phyloP scores from a whole-genome alignment of 2,888 invertebrate genomes.

The Parascotia fuliginaria region DNA sequence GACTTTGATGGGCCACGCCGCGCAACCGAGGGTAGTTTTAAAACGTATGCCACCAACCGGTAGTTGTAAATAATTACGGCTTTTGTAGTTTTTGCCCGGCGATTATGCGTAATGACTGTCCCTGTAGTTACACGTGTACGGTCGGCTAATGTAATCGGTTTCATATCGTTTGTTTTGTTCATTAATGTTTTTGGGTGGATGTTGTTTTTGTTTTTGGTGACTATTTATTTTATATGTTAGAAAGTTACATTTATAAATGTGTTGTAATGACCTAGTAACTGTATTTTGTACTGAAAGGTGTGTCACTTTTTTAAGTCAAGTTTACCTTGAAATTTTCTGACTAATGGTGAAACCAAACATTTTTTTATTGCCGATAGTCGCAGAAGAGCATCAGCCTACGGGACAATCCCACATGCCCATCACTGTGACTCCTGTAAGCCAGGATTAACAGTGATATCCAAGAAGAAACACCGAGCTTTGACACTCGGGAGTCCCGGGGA shows the following conservation, averaged over 20 bases:
- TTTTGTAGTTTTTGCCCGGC: conserved; percentile 49
- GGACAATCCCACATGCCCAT: too few relatives aligned
- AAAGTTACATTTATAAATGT: background rate
- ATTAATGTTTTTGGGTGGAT: conserved; percentile 16
- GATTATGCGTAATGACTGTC: conserved; percentile 49
- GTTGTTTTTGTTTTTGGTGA: conserved; percentile 9
- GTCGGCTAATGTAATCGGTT: conserved; percentile 26
- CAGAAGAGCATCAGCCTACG: too few relatives aligned
- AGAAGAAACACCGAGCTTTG: too few relatives aligned
- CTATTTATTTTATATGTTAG: background rate
- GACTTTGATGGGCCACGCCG: conserved; percentile 65
- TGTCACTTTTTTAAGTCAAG: too few relatives aligned
- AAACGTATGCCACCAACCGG: conserved; percentile 56
- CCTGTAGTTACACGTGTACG: conserved; percentile 34
- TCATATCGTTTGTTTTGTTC: conserved; percentile 34
- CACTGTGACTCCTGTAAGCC: too few relatives aligned
- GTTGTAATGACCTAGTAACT: too few relatives aligned
- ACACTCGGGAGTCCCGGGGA: too few relatives aligned
- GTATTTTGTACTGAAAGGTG: too few relatives aligned
- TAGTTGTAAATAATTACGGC: conserved; percentile 72
- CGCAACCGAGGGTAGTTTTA: conserved; percentile 68
- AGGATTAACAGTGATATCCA: too few relatives aligned
- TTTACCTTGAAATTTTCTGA: too few relatives aligned
- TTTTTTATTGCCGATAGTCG: too few relatives aligned
- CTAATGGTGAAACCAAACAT: too few relatives aligned